These are phyloP conservation scores for Anguilla marmorata DNA, from an alignment of 2,797 vertebrate species.

Conservation along the genomic window DNA sequence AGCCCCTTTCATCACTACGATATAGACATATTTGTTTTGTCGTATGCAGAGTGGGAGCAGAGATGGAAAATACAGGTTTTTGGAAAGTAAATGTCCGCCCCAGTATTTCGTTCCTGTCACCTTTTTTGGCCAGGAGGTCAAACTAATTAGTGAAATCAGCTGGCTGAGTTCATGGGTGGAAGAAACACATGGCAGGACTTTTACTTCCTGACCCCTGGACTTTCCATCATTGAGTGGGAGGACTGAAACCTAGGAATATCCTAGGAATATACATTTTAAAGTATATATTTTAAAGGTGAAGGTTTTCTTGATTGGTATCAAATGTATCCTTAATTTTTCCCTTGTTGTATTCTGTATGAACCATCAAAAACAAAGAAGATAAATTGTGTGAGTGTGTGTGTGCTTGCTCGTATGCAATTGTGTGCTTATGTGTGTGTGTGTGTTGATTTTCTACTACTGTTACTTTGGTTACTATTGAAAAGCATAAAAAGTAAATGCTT, in stretches of 20 bases:
- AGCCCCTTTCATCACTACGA: background rate
- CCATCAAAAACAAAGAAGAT: background rate
- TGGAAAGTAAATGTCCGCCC: too few species aligned
- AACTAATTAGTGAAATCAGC: too few species aligned
- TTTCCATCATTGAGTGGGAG: background rate
- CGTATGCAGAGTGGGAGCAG: background rate
- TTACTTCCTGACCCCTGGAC: too few species aligned
- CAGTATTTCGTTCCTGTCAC: too few species aligned
- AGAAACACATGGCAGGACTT: too few species aligned
- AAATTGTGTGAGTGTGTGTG: background rate
- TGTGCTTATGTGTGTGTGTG: background rate
- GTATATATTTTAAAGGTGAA: background rate
- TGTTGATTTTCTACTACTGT: background rate
- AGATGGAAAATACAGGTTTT: too few species aligned
- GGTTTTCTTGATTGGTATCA: background rate
- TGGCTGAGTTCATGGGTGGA: too few species aligned
- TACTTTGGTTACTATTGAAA: constrained; percentile 55
- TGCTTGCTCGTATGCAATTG: background rate
- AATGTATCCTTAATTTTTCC: background rate
- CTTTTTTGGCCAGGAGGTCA: too few species aligned
- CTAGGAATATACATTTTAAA: background rate
- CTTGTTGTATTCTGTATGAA: background rate
- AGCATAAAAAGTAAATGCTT: constrained; percentile 51
- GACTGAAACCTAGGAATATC: background rate
- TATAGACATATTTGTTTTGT: background rate